Evolutionary conservation across 1,140 invertebrate species (phyloP).

Genomic region (Zaprionus davidi): DNA sequence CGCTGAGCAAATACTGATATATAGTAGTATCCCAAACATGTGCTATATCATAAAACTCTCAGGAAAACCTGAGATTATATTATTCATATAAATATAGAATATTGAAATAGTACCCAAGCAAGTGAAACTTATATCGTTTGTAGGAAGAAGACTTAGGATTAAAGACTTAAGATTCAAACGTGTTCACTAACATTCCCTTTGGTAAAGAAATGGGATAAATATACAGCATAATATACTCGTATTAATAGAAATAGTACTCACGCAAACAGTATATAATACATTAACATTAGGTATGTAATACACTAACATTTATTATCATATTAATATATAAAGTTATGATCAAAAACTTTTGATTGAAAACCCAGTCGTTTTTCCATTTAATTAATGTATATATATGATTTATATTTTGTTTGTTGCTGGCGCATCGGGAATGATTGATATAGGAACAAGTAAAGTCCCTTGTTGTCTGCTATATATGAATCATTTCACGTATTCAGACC

Average conservation of each 20-base stretch:
- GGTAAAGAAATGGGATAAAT: too few species aligned
- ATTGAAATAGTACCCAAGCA: background rate
- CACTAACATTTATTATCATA: background rate
- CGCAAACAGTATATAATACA: background rate
- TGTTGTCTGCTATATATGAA: slow-evolving; percentile 9
- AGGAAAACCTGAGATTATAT: background rate
- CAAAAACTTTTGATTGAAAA: background rate
- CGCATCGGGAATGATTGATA: slow-evolving; percentile 27
- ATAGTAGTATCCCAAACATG: too few species aligned
- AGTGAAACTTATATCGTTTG: too few species aligned
- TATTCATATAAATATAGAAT: background rate
- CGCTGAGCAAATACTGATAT: slow-evolving; percentile 1
- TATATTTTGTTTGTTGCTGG: slow-evolving; percentile 4
- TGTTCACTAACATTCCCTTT: too few species aligned
- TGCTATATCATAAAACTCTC: background rate
- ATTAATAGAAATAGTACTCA: background rate
- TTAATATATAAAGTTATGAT: background rate
- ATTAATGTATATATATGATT: background rate
- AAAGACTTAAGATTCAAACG: too few species aligned
- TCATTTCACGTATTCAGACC: slow-evolving; percentile 6
- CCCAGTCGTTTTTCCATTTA: background rate
- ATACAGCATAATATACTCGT: background rate
- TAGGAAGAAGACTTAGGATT: too few species aligned
- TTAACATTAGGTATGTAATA: background rate
- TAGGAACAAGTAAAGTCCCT: background rate